Evolutionary conservation across 2,888 invertebrate genomes (phyloP).

Genomic region (Craniophora ligustri): DNA sequence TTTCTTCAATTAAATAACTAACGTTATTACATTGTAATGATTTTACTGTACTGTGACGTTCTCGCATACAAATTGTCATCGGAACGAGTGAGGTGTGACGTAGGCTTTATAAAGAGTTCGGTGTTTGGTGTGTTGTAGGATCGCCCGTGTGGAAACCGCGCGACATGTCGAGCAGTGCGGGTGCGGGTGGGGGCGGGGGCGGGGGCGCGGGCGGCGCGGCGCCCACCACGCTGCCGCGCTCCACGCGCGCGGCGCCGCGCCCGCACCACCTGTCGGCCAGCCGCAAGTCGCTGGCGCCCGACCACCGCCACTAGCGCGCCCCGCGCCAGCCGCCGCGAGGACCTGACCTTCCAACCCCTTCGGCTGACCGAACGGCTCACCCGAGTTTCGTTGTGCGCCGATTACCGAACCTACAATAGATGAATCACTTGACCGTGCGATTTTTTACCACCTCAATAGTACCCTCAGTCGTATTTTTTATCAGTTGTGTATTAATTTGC

Average conservation of each 20-base stretch:
- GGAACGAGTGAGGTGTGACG: slow-evolving; percentile 38
- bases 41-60: slow-evolving; percentile 41
- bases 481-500: slow-evolving; percentile 31
- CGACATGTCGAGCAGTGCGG: slow-evolving; percentile 92
- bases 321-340: slow-evolving; percentile 10
- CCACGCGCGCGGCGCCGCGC: slow-evolving; percentile 85
- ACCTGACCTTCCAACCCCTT: slow-evolving; percentile 6
- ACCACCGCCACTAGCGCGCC: slow-evolving; percentile 56
- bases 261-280: slow-evolving; percentile 79
- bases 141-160: slow-evolving; percentile 99
- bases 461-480: slow-evolving; percentile 8
- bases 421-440: slow-evolving; percentile 20
- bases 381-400: slow-evolving; percentile 24
- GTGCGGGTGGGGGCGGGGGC: slow-evolving; percentile 65
- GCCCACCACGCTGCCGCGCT: slow-evolving; percentile 85
- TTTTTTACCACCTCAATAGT: slow-evolving; percentile 11
- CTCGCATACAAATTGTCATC: slow-evolving; percentile 13
- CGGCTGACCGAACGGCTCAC: slow-evolving; percentile 6
- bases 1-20: not conserved
- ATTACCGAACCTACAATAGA: slow-evolving; percentile 31
- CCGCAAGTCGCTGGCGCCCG: slow-evolving; percentile 84
- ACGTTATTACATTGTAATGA: slow-evolving; percentile 9
- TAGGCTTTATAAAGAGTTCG: slow-evolving; percentile 82
- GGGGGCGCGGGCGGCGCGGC: slow-evolving; percentile 82
- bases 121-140: slow-evolving; percentile 93